Percentiles rank a stretch among this genome's conserved stretches.
Conservation (phyloP, 2,797 vertebrate species). For the Microchirus variegatus region DNA sequence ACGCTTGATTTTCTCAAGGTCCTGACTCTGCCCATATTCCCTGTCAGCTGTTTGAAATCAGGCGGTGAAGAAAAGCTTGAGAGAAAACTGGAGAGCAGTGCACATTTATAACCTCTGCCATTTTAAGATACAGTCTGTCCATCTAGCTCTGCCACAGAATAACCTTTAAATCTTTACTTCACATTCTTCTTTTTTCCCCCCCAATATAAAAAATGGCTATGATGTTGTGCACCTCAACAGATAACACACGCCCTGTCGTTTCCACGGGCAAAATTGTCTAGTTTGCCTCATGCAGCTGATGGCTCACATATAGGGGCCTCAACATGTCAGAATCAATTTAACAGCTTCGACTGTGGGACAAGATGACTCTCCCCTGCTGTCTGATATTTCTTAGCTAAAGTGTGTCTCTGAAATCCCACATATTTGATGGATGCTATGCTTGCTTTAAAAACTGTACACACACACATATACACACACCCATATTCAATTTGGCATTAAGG, state of each 20-base stretch:
- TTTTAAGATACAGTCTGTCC: conserved; percentile 12
- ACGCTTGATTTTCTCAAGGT: conserved; percentile 60
- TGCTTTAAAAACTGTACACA: conserved; percentile 65
- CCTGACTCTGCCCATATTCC: conserved; percentile 51
- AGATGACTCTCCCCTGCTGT: conserved; percentile 54
- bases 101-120: conserved; percentile 42
- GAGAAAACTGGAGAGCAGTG: conserved; percentile 19
- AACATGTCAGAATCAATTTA: conserved; percentile 71
- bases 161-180: conserved; percentile 38
- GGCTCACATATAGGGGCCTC: conserved; percentile 31
- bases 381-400: conserved; percentile 58
- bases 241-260: conserved; percentile 31
- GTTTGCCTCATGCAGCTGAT: conserved; percentile 45
- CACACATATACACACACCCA: background rate
- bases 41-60: conserved; percentile 52
- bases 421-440: conserved; percentile 61
- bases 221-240: conserved; percentile 34
- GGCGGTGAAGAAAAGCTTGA: conserved; percentile 26
- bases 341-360: conserved; percentile 46
- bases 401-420: conserved; percentile 48
- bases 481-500: conserved; percentile 27
- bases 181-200: background rate
- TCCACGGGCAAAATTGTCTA: conserved; percentile 38
- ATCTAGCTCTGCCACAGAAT: conserved; percentile 16
- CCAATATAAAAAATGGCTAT: conserved; percentile 5